Base-by-base conservation (phyloP, 2,797 vertebrate genomes). In the Typhlichthys subterraneus region DNA sequence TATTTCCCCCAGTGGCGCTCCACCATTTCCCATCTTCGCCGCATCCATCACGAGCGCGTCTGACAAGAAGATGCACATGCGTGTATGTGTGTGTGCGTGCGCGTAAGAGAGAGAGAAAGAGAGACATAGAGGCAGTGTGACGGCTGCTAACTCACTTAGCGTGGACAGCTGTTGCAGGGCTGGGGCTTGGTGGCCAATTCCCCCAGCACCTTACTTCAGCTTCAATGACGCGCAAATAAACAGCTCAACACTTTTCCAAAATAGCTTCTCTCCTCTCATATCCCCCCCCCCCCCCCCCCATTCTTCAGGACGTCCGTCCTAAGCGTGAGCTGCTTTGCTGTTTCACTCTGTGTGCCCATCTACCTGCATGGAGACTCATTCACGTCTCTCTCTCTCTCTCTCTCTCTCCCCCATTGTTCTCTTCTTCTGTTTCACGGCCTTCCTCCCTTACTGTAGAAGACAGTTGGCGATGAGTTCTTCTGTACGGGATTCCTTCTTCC, bases 121-220 rank as follows among this genome's bases (percentile, higher is more conserved):
- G 95, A 98, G 97, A 98, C 96, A 99, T 97, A 97, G 98, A 98
- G 95, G 96, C 85, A 96, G 96, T 97, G 94, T 98, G 97, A 98
- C 94, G 93, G 94, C 94, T 94, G 93, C 95, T 98, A 98, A 98
- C 97, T 99, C 96, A 98, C 97, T 99, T 99, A 98, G 95, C 94
- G 94, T 94, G 95, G 93, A 95, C 97, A 99, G 98, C 97, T 99
- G 98, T 97, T 98, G 94, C 92, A 58, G 93, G 92, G 92, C 91
- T 79, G 94, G 93, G 93, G 94, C 94, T 96, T 92, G 93, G 94
- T 95, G 94, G 95, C 94, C 94, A 95, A 97, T 96, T 98, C 96
- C 97, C 97, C 94, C 89, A 94, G 95, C 95, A 96, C 94, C 94
- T 97, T 95, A 95, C 96, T 98, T 99, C 95, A 96, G 95, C 96